Percentiles rank a stretch among this genome's conserved stretches.
phyloP scores from a whole-genome alignment of 2,797 vertebrate species.

The Leptoclinus maculatus region DNA sequence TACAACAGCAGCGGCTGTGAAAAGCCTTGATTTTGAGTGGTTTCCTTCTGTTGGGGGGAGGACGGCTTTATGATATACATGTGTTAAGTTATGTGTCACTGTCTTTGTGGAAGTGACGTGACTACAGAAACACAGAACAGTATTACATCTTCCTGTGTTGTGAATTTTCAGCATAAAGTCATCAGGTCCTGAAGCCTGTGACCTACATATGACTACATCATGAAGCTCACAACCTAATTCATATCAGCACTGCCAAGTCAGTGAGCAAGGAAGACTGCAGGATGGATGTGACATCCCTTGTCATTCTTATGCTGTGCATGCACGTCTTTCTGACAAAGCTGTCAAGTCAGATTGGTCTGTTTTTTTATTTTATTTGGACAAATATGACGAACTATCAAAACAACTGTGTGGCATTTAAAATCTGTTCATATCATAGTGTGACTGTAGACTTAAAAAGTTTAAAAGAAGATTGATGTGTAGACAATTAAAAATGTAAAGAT shows the following conservation, averaged over 20 bases:
- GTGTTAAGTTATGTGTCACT: neutral
- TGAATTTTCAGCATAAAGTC: neutral
- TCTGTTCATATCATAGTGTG: neutral
- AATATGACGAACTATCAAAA: slow-evolving; percentile 24
- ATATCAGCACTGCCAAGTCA: slow-evolving; percentile 39
- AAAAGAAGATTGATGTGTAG: neutral
- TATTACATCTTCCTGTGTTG: neutral
- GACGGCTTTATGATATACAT: slow-evolving; percentile 26
- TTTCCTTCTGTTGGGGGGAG: slow-evolving; percentile 1
- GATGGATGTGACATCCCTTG: slow-evolving; percentile 56
- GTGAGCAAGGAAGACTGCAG: slow-evolving; percentile 33
- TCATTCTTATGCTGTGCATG: slow-evolving; percentile 42
- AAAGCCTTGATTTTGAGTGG: slow-evolving; percentile 21
- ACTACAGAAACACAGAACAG: neutral
- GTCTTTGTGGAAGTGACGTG: neutral
- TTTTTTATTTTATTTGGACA: slow-evolving; percentile 19
- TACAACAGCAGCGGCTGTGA: neutral
- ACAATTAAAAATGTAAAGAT: neutral
- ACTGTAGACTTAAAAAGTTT: neutral
- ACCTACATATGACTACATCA: slow-evolving; percentile 44
- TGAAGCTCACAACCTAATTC: slow-evolving; percentile 33
- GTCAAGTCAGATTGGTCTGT: slow-evolving; percentile 56
- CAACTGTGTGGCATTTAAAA: neutral
- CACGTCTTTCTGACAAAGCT: slow-evolving; percentile 45
- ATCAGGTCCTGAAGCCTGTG: slow-evolving; percentile 22